A percentile compares a stretch with the other conserved stretches of the same genome.
These are phyloP conservation scores for Pica pica DNA, from an alignment of 2,113 vertebrate species.

Conservation along the genomic window DNA sequence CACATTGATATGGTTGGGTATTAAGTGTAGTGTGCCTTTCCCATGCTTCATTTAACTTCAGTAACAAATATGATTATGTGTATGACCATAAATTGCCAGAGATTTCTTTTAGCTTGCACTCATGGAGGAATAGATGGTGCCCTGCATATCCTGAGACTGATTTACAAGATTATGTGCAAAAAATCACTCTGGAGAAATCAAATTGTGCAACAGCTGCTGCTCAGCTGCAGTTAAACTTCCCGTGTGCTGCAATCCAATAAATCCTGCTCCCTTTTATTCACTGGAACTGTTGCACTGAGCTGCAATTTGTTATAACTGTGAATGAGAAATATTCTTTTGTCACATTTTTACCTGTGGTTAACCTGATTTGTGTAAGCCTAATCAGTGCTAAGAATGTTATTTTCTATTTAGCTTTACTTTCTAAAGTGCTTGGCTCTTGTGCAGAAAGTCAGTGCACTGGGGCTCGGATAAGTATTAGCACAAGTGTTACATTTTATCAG, in stretches of 20 bases:
- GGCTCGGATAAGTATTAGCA: too few species aligned
- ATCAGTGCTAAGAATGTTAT: background rate
- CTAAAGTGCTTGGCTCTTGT: background rate
- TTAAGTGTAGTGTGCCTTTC: background rate
- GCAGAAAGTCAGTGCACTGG: fast-evolving
- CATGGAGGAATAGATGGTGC: background rate
- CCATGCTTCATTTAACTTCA: background rate
- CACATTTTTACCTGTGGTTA: background rate
- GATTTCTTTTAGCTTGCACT: background rate
- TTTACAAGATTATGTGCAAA: background rate
- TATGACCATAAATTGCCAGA: background rate
- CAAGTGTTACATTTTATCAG: background rate
- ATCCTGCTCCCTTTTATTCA: background rate
- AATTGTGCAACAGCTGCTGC: background rate
- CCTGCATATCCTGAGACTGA: background rate
- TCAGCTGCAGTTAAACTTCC: background rate
- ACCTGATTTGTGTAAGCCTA: background rate
- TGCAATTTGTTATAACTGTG: background rate
- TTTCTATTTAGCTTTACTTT: background rate
- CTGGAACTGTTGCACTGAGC: background rate
- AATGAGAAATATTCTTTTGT: background rate
- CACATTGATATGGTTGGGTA: background rate
- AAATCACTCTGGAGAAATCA: background rate
- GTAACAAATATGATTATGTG: background rate
- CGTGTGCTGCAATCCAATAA: background rate